Percentiles rank a stretch among this genome's conserved stretches.
Conservation (phyloP, 2,113 vertebrate species). For the Paratilapia polleni region DNA sequence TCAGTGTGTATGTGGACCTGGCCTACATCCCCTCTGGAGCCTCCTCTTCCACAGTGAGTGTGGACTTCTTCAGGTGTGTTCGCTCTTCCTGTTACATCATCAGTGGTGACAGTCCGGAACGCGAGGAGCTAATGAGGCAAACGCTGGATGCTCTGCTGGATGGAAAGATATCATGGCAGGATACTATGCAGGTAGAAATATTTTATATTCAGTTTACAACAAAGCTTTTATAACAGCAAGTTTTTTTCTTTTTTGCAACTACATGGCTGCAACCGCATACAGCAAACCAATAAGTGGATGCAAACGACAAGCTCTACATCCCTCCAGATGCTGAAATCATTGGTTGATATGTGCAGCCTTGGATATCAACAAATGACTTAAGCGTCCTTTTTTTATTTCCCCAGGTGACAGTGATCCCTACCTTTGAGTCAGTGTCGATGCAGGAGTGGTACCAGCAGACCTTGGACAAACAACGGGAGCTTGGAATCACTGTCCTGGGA, state of each 20-base stretch:
- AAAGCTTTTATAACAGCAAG: no score
- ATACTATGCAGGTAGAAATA: constrained; percentile 82
- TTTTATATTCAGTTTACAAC: no score
- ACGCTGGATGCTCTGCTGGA: constrained; percentile 88
- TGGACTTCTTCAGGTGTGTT: constrained; percentile 88
- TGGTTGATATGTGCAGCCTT: not conserved
- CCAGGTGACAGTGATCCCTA: constrained; percentile 93
- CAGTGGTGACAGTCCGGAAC: constrained; percentile 87
- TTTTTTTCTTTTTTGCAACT: no score
- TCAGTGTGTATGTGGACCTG: constrained; percentile 88
- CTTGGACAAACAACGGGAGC: constrained; percentile 82
- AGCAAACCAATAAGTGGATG: no score
- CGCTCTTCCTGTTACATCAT: constrained; percentile 92
- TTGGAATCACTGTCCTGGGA: constrained; percentile 89
- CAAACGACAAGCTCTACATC: not conserved
- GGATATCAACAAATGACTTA: not conserved
- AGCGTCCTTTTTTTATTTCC: not conserved
- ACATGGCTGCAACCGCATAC: no score
- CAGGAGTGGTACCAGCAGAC: constrained; percentile 94
- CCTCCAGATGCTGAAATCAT: not conserved
- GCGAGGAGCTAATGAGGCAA: constrained; percentile 83
- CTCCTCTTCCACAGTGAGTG: constrained; percentile 81
- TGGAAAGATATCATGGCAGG: constrained; percentile 85
- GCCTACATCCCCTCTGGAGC: constrained; percentile 89
- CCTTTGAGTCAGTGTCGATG: constrained; percentile 89